A percentile compares a stretch with the other conserved stretches of the same genome.
Evolutionary conservation across 2,113 vertebrate species (phyloP).

Genomic region (Cygnus atratus): DNA sequence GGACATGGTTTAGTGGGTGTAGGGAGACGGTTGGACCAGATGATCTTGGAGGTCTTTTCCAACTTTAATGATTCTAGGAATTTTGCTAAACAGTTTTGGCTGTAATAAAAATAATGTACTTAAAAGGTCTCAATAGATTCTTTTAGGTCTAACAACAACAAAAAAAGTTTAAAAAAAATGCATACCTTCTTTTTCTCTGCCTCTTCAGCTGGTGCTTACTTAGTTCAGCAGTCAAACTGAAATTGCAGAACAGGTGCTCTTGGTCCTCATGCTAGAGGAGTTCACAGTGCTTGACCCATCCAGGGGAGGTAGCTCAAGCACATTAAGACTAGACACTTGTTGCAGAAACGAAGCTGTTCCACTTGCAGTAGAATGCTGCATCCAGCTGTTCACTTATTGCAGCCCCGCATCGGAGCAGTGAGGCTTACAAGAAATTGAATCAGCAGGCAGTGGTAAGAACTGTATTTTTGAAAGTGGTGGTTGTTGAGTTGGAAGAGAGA

Average conservation of each 20-base stretch:
- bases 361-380: background rate
- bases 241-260: background rate
- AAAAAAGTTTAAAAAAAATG: background rate
- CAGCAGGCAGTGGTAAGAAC: slow-evolving; percentile 16
- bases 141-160: background rate
- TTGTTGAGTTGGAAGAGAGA: slow-evolving; percentile 6
- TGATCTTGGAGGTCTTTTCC: too few species aligned
- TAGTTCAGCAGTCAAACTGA: background rate
- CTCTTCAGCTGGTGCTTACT: background rate
- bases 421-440: slow-evolving; percentile 25
- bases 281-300: background rate
- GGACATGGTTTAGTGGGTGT: too few species aligned
- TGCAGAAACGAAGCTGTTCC: background rate
- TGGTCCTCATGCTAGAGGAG: background rate
- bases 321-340: background rate
- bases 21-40: too few species aligned
- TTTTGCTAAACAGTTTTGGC: background rate
- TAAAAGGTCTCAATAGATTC: background rate
- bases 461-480: slow-evolving; percentile 28
- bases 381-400: background rate
- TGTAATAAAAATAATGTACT: background rate
- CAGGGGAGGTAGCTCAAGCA: fast-evolving
- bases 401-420: background rate
- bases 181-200: background rate
- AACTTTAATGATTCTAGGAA: too few species aligned